Percentiles rank a stretch among this genome's conserved stretches.
phyloP scores from a whole-genome alignment of 2,113 vertebrate species.

The Sphaerodactylus townsendi region DNA sequence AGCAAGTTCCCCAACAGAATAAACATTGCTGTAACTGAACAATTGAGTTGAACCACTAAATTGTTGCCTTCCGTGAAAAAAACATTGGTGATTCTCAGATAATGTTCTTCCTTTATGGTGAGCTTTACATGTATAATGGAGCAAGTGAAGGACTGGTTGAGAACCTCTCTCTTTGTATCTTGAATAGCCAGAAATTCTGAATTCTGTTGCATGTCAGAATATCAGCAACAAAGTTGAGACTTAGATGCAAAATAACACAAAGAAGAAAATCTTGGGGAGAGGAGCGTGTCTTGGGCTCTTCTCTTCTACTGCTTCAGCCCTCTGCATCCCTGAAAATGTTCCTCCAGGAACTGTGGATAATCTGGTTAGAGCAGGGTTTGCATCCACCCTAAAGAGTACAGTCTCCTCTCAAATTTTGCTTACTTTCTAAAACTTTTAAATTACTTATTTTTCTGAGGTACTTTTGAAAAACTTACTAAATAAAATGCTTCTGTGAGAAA shows the following conservation, averaged over 20 bases:
- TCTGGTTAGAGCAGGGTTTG: no score
- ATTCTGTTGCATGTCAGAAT: not conserved
- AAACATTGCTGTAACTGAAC: slow-evolving; percentile 12
- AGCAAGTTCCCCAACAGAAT: slow-evolving; percentile 2
- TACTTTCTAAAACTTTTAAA: not conserved
- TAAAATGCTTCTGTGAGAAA: not conserved
- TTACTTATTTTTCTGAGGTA: not conserved
- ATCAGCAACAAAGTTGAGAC: slow-evolving; percentile 6
- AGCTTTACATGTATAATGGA: not conserved
- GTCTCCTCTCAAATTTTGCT: not conserved
- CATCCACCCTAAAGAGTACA: not conserved
- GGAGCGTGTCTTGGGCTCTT: no score
- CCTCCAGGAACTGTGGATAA: no score
- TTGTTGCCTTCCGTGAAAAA: not conserved
- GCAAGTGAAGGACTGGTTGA: not conserved
- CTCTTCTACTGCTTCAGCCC: no score
- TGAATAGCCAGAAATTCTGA: slow-evolving; percentile 8
- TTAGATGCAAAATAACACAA: no score
- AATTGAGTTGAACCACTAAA: not conserved
- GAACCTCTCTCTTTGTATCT: not conserved
- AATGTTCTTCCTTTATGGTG: not conserved
- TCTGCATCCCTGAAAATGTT: no score
- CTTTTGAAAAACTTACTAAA: not conserved
- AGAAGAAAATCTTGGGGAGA: no score
- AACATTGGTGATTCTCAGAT: not conserved